Evolutionary conservation across 92 coral and sea anemone species (phyloP), one percentile per base, ranked within the genome.

Genomic region (Umimayanthus chanpuru): DNA sequence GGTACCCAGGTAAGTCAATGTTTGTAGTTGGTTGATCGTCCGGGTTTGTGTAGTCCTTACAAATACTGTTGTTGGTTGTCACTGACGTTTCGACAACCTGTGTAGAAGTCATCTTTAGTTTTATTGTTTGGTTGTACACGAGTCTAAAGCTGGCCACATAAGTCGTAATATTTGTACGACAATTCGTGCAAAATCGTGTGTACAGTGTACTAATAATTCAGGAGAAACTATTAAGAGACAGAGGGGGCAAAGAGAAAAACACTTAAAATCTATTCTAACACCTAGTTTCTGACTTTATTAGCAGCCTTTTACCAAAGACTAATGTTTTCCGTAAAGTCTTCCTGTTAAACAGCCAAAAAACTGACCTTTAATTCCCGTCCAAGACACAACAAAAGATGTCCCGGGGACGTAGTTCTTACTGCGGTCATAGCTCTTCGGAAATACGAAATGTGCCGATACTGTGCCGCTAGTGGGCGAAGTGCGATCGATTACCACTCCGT

Each of bases 401-500:
- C 97, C 96, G 0, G 93, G 86, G 16, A 96, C 95, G 20, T 86
- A 89, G 83, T 94, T 95, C 73, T 92, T 92, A 78, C 82, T 95
- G 55, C 99, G 93, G 88, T 97, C 99, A 86, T 95, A 97, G 73
- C 89, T 94, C 47, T 39, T 55, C 61, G 98, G 98, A 74, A 97
- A 87, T 58, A 92, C 96, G 88, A 90, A 97, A 66, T 97, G 94
- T 3, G 98, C 97, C 61, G 91, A 78, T 1, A 97, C 96, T 39
- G 89, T 67, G 29, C 99, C 99, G 76, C 88, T 74, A 28, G 76
- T 86, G 21, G 99, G 99, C 67, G 93, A 81, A n/a, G 99, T 95
- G n/a, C 94, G 94, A 86, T 97, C 99, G 77, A 94, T 89, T 23
- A 97, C 95, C 21, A 91, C 95, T n/a, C 98, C 98, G 85, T 90